Conservation (phyloP, 2,888 invertebrate species). For the Diabrotica balteata region DNA sequence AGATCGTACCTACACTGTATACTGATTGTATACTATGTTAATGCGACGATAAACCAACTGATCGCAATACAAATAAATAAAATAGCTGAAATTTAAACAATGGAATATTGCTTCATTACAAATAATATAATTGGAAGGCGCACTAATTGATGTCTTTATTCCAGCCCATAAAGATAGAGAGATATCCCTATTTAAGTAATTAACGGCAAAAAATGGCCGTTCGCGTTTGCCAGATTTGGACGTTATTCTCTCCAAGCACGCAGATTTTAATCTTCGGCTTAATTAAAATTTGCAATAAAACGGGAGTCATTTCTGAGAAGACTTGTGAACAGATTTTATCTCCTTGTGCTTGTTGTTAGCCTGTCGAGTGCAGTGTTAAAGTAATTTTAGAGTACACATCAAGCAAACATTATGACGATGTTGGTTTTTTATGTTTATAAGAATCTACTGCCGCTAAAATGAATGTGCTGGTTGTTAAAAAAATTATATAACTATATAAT, state of each 20-base stretch:
- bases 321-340: constrained; percentile 29
- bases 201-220: constrained; percentile 33
- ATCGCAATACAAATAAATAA: not conserved
- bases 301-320: constrained; percentile 28
- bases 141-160: constrained; percentile 31
- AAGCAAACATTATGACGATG: constrained; percentile 8
- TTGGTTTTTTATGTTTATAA: too few relatives aligned
- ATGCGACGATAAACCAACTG: too few relatives aligned
- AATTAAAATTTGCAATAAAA: constrained; percentile 32
- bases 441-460: too few relatives aligned
- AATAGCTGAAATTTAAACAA: constrained; percentile 14
- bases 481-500: too few relatives aligned
- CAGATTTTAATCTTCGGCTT: constrained; percentile 27
- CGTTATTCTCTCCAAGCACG: constrained; percentile 28
- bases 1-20: too few relatives aligned
- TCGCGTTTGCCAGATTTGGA: constrained; percentile 33
- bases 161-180: constrained; percentile 26
- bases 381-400: constrained; percentile 17
- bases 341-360: constrained; percentile 20
- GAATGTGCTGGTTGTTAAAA: too few relatives aligned
- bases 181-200: constrained; percentile 31
- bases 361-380: constrained; percentile 25
- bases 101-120: constrained; percentile 16
- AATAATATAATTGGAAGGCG: constrained; percentile 29
- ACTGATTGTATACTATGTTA: too few relatives aligned